Conservation (phyloP, 2,113 vertebrate genomes). For the Pseudorectes ferrugineus region DNA sequence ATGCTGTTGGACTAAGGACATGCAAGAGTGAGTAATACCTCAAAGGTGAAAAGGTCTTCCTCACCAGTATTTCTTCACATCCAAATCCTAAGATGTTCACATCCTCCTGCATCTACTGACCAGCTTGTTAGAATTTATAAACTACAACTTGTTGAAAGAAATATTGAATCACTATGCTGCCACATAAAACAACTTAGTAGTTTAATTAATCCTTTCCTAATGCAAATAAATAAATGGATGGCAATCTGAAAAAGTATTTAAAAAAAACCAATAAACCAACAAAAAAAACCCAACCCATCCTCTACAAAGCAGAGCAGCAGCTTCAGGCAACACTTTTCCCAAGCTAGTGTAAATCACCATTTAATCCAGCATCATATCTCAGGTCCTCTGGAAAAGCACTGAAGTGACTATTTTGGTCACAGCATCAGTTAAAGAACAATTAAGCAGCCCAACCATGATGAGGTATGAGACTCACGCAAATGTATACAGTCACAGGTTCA, state of each 20-base stretch:
- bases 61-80: not conserved
- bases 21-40: not conserved
- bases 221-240: not conserved
- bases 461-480: not conserved
- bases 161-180: not conserved
- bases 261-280: not conserved
- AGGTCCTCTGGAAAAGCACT: not conserved
- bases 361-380: not conserved
- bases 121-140: not conserved
- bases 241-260: not conserved
- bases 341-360: not conserved
- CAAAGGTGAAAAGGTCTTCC: not conserved
- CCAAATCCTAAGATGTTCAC: not conserved
- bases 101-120: not conserved
- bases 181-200: not conserved
- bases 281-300: rapidly evolving
- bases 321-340: not conserved
- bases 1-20: not conserved
- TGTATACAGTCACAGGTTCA: not conserved
- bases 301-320: not conserved
- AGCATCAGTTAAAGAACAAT: not conserved
- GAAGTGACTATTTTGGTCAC: not conserved
- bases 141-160: not conserved
- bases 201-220: not conserved
- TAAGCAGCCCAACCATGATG: not conserved